Conservation (phyloP, 2,797 vertebrate species). For the Mycteria americana region DNA sequence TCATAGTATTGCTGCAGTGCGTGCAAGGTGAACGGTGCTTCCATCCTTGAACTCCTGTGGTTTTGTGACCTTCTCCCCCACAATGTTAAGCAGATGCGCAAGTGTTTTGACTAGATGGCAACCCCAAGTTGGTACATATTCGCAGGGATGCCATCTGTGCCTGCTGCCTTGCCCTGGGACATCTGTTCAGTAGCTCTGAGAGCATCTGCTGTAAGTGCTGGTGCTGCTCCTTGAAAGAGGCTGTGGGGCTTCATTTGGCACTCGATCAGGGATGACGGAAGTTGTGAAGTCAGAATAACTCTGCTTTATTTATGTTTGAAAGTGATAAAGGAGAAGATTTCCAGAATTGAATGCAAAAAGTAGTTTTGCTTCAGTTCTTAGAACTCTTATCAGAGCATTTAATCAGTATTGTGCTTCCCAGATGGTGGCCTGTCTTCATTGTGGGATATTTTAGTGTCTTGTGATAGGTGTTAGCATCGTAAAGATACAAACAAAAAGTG, state of each 20-base stretch:
- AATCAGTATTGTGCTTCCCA: not conserved
- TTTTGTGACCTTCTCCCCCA: conserved; percentile 7
- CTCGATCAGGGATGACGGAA: not conserved
- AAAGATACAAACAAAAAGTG: not conserved
- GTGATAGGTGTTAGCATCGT: not conserved
- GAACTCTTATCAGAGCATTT: not conserved
- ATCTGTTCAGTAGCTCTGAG: conserved; percentile 50
- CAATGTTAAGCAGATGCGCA: not conserved
- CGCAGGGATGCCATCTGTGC: conserved; percentile 48
- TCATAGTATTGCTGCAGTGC: accelerated
- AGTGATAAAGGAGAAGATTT: not conserved
- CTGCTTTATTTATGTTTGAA: conserved; percentile 16
- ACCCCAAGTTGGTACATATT: conserved; percentile 52
- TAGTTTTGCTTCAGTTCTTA: not conserved
- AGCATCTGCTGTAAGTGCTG: conserved; percentile 47
- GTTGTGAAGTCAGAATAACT: conserved; percentile 4
- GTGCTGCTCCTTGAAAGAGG: conserved; percentile 31
- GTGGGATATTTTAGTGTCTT: not conserved
- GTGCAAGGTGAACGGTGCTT: not conserved
- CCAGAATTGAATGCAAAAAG: not conserved
- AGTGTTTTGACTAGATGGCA: conserved; percentile 47
- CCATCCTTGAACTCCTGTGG: not conserved
- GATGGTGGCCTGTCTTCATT: not conserved
- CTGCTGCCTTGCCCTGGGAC: conserved; percentile 60
- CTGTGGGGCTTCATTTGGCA: conserved; percentile 48